These are phyloP conservation scores for Rhagoletis pomonella DNA, from an alignment of 1,140 invertebrate genomes.

Conservation along the genomic window DNA sequence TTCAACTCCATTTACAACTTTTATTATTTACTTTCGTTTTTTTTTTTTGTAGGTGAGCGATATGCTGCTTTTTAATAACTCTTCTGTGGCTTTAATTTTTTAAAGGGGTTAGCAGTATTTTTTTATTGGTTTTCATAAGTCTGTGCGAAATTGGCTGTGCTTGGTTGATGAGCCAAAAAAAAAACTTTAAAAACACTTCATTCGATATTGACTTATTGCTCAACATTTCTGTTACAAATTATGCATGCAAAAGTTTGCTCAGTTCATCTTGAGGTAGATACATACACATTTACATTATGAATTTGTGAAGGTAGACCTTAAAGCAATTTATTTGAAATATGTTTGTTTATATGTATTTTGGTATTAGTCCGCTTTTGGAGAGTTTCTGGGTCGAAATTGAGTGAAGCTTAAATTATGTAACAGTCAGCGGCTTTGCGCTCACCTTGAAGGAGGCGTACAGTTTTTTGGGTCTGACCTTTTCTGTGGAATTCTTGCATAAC, in stretches of 20 bases:
- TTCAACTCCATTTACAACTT: not conserved
- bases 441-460: too few relatives aligned
- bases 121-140: not conserved
- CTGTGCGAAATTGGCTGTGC: slow-evolving; percentile 1
- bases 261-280: not conserved
- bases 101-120: not conserved
- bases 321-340: too few relatives aligned
- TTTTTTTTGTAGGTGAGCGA: not conserved
- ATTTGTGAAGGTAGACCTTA: too few relatives aligned
- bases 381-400: too few relatives aligned
- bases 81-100: slow-evolving; percentile 14
- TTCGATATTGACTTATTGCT: slow-evolving; percentile 6
- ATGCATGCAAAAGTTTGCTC: not conserved
- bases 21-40: slow-evolving; percentile 11
- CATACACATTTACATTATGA: too few relatives aligned
- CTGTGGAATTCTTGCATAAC: too few relatives aligned
- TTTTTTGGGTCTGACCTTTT: too few relatives aligned
- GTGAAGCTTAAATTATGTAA: too few relatives aligned
- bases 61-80: not conserved
- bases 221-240: slow-evolving; percentile 1
- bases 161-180: not conserved
- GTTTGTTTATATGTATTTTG: too few relatives aligned
- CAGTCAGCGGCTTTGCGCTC: too few relatives aligned
- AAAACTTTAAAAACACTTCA: not conserved
- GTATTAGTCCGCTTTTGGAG: too few relatives aligned